These are phyloP conservation scores for Danio jaintianensis DNA, from an alignment of 2,797 vertebrate species.

Conservation along the genomic window DNA sequence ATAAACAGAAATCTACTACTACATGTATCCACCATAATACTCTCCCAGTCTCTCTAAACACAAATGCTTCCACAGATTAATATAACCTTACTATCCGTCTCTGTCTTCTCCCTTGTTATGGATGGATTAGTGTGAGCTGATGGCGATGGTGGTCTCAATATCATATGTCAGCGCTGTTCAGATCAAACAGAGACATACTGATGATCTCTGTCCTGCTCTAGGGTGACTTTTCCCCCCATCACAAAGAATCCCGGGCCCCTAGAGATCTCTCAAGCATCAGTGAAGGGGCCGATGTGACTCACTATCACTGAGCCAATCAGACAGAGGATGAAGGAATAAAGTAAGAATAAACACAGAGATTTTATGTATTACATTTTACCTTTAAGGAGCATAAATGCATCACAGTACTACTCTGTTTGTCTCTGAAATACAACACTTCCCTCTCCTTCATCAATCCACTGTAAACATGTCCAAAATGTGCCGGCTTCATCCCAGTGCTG, in stretches of 20 bases:
- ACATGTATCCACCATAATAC: constrained; percentile 3
- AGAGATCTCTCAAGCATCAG: constrained; percentile 29
- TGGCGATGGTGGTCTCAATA: constrained; percentile 71
- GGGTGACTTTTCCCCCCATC: constrained; percentile 46
- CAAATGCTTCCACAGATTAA: constrained; percentile 21
- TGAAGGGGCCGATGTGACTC: neutral
- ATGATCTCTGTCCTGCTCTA: constrained; percentile 62
- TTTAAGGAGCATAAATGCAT: neutral
- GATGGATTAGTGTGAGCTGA: constrained; percentile 56
- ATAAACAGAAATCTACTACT: neutral
- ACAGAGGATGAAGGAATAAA: constrained; percentile 15
- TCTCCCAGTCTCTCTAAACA: neutral
- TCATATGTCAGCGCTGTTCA: constrained; percentile 64
- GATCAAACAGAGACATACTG: constrained; percentile 66
- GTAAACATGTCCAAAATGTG: constrained; percentile 62
- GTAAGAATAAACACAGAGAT: neutral
- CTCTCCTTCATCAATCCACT: constrained; percentile 27
- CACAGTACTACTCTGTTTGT: neutral
- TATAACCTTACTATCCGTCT: neutral
- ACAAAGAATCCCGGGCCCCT: constrained; percentile 41
- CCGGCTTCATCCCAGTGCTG: constrained; percentile 66
- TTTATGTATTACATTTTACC: neutral
- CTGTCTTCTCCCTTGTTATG: constrained; percentile 1
- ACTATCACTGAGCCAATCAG: constrained; percentile 29
- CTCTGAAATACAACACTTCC: constrained; percentile 13